Evolutionary conservation across 2,113 vertebrate genomes (phyloP).

Genomic region (Boulengeromyrus knoepffleri): DNA sequence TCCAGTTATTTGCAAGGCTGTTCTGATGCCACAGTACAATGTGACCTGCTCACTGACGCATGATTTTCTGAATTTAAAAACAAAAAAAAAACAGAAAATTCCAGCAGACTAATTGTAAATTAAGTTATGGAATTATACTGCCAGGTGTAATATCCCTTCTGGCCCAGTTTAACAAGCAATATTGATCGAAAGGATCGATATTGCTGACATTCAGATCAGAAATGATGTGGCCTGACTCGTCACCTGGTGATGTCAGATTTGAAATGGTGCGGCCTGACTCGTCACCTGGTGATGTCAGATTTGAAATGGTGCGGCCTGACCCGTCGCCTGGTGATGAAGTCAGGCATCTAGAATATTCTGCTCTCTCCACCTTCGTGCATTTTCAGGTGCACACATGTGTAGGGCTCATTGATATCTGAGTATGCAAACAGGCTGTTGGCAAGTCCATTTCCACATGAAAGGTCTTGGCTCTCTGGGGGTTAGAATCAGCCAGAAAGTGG

Average conservation of each 20-base stretch:
- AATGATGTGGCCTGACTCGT: neutral
- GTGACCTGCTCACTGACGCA: neutral
- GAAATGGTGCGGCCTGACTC: neutral
- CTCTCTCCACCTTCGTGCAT: neutral
- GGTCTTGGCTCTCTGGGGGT: neutral
- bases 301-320: neutral
- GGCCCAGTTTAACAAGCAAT: neutral
- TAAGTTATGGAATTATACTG: neutral
- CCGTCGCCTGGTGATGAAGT: neutral
- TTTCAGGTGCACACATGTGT: neutral
- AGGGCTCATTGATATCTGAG: neutral
- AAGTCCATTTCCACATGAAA: neutral
- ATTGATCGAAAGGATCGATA: neutral
- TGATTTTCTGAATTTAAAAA: neutral
- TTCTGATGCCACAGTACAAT: neutral
- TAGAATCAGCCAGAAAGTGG: neutral
- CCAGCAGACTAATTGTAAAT: neutral
- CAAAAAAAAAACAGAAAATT: neutral
- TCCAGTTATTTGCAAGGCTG: neutral
- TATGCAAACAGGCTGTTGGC: neutral
- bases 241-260: neutral
- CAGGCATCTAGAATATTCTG: neutral
- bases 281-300: neutral
- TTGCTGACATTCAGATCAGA: neutral
- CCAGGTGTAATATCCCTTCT: neutral